Evolutionary conservation across 2,888 invertebrate genomes (phyloP), one percentile per base, ranked within the genome.

Genomic region (Lymantria dispar): DNA sequence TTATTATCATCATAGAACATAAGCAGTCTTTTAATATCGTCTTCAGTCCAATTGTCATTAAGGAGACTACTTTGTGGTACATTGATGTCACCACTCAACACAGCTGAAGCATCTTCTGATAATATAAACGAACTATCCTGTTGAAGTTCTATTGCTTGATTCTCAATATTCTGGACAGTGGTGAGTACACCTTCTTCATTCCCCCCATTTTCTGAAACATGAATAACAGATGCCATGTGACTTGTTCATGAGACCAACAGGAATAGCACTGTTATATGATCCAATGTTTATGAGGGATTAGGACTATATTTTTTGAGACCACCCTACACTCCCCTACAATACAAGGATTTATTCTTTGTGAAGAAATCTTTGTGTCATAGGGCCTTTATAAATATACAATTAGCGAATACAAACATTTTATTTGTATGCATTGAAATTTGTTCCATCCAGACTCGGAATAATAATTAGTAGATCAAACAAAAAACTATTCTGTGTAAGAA

Each of bases 1-100:
- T 87, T 89, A 41, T 90, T 91, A 51, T 91, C 91, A 49, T 76
- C 74, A 49, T 82, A 90, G 61, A 91, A 90, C 33, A 80, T 68
- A n/a, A 91, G 66, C 0, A 91, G 75, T 30, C 80, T 71, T 51
- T 78, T 79, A 1, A 70, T 74, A 41, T 89, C 87, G 7, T 85
- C 83, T 8, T 83, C 80, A 0, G 71, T 55, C 91, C 91, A 91
- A 56, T 62, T 50, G 0, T 69, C 65, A 7, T 7, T 43, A 1
- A 40, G 30, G 3, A 12, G 12, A 14, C 45, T 41, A 1, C 47
- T 38, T 31, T 61, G 53, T 0, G 56, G 45, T 14, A 54, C 13
- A 8, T 43, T 54, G 1, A 61, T 50, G 8, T 58, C 56, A 14
- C 30, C 29, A 49, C 50, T 46, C 1, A 52, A 7, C 0, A 60